Conservation (phyloP, 2,797 vertebrate genomes). For the Margarornis squamiger region DNA sequence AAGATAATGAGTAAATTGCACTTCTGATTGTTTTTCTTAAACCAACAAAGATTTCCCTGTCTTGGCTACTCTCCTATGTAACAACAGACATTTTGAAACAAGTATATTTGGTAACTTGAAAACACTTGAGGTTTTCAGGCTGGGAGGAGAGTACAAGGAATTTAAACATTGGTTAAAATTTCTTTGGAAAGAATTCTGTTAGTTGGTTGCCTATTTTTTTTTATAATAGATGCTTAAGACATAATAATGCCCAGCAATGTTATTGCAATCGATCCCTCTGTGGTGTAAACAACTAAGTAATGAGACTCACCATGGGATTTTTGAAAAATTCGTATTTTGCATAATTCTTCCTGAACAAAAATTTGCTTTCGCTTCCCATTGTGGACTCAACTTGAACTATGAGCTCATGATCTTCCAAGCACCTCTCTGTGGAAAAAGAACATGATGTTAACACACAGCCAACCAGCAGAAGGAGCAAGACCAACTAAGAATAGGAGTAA, state of each 20-base stretch:
- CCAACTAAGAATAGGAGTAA: background rate
- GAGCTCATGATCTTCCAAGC: constrained; percentile 94
- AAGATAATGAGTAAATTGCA: background rate
- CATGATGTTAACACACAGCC: background rate
- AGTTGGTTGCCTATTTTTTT: background rate
- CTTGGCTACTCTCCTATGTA: background rate
- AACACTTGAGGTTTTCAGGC: background rate
- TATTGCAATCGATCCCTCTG: background rate
- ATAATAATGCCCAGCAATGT: background rate
- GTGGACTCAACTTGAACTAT: constrained; percentile 91
- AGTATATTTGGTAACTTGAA: background rate
- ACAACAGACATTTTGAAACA: background rate
- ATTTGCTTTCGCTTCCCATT: constrained; percentile 92
- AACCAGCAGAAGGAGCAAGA: background rate
- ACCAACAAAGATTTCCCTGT: background rate
- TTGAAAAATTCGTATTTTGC: constrained; percentile 99
- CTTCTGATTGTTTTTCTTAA: background rate
- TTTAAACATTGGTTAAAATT: background rate
- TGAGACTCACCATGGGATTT: constrained; percentile 87
- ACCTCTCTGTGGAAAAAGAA: constrained; percentile 83
- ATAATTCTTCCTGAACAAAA: constrained; percentile 98
- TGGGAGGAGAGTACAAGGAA: background rate
- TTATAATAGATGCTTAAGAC: background rate
- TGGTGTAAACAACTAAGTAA: background rate
- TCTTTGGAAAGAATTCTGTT: background rate